phyloP scores from a whole-genome alignment of 2,113 vertebrate genomes.

The Trochalopteron elliotii region DNA sequence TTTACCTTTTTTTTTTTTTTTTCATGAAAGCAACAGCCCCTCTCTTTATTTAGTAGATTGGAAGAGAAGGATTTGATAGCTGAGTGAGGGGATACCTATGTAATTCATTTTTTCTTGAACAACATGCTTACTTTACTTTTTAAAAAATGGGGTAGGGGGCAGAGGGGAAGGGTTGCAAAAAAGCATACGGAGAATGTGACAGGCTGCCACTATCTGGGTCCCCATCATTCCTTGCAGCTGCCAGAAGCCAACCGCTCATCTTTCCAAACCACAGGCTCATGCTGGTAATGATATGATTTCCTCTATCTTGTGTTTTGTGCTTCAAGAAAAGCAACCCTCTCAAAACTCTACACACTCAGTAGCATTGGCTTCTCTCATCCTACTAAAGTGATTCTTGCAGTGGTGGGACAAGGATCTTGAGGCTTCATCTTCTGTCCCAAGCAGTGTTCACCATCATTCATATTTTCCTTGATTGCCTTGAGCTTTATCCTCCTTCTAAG shows the following conservation, averaged over 20 bases:
- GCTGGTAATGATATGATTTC: conserved; percentile 56
- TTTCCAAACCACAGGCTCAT: conserved; percentile 74
- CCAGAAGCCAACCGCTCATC: conserved; percentile 66
- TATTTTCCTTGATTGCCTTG: background rate
- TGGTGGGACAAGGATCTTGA: background rate
- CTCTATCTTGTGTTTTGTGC: conserved; percentile 30
- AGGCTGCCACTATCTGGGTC: conserved; percentile 36
- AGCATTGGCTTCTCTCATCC: background rate
- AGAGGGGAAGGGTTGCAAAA: background rate
- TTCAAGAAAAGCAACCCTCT: conserved; percentile 9
- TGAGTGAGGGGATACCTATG: background rate
- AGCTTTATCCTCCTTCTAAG: background rate
- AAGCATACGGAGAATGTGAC: background rate
- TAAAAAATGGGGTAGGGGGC: background rate
- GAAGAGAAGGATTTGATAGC: conserved; percentile 31
- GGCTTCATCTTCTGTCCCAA: background rate
- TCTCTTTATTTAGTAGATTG: background rate
- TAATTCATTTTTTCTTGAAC: conserved; percentile 30
- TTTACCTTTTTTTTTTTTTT: background rate
- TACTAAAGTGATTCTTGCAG: conserved; percentile 4
- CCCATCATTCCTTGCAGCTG: conserved; percentile 74
- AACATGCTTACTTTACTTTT: background rate
- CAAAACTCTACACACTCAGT: background rate
- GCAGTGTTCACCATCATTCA: background rate
- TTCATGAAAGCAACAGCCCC: background rate